Base-by-base conservation (phyloP, 2,113 vertebrate genomes). In the Bucco capensis region DNA sequence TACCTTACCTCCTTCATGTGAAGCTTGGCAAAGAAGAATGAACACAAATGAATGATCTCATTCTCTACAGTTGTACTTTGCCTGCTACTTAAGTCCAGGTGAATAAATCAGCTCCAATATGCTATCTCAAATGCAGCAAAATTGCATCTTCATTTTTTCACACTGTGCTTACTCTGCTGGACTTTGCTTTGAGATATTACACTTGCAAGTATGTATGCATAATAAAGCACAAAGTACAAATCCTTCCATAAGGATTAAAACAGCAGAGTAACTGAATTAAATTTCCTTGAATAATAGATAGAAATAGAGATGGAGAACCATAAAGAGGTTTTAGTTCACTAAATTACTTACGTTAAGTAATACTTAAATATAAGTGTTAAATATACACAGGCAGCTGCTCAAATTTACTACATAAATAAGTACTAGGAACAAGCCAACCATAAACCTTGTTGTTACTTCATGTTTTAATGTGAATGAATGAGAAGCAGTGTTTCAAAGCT, bases 51-150 rank as follows among this genome's bases (percentile, higher is more conserved):
- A 77, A 78, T 33, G 19, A 89, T 15, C 50, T 89, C 47, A 69
- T 66, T 58, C 42, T 84, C 65, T 76, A 31, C 38, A 80, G 37
- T n/a, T 95, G 96, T 90, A 96, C 94, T 96, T 96, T 96, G 96
- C 61, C 94, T 96, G 66, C 69, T 77, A 9, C 95, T 90, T 62
- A 84, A 93, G 93, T 93, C 86, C 94, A 91, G 79, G 51, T 95
- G 96, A 96, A 95, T 92, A 92, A 72, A 47, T 84, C 53, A 51
- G 70, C 54, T 58, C 57, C 35, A 69, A 46, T 23, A 56, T 19
- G 21, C 75, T 95, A 91, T 93, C 83, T 90, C 72, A 90, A 94
- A 94, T 37, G 74, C 60, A 93, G 88, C 37, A 90, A 88, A 95
- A 83, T 22, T 86, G 44, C 62, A 58, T 62, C 82, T 82, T 93